Evolutionary conservation across 2,797 vertebrate species (phyloP).

Genomic region (Rhincodon typus): DNA sequence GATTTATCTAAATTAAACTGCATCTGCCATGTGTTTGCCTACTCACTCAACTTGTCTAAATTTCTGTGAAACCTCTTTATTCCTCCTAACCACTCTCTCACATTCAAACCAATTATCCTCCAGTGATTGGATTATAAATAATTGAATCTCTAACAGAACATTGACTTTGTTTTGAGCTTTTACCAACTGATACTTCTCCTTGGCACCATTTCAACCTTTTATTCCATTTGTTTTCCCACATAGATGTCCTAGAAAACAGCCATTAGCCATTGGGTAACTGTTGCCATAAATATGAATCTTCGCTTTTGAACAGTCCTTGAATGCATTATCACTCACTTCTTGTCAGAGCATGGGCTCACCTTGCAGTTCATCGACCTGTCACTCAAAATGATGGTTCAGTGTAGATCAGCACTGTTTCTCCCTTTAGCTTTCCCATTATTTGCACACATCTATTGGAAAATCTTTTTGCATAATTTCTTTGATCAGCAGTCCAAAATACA

Average conservation of each 20-base stretch:
- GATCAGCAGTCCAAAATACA: neutral
- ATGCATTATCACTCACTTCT: neutral
- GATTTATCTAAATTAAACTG: too few relatives aligned
- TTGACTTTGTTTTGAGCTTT: neutral
- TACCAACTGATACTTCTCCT: neutral
- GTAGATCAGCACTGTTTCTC: neutral
- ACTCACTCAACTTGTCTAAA: too few relatives aligned
- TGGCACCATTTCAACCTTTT: too few relatives aligned
- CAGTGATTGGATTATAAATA: neutral
- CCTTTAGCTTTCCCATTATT: neutral
- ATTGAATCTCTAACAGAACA: neutral
- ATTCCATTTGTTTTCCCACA: neutral
- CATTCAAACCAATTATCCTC: neutral
- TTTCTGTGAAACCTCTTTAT: too few relatives aligned
- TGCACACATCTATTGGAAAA: neutral
- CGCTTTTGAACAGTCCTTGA: neutral
- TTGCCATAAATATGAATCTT: neutral
- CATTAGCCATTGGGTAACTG: neutral
- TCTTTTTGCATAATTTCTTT: neutral
- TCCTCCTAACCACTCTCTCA: too few relatives aligned
- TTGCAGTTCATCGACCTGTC: neutral
- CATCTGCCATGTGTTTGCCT: too few relatives aligned
- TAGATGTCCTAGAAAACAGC: neutral
- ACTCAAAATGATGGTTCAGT: neutral
- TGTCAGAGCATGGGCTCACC: neutral